Percentiles rank a stretch among this genome's conserved stretches.
Evolutionary conservation across 53 echinoderm and acorn worm genomes (phyloP).

Genomic region (Mesocentrotus franciscanus): DNA sequence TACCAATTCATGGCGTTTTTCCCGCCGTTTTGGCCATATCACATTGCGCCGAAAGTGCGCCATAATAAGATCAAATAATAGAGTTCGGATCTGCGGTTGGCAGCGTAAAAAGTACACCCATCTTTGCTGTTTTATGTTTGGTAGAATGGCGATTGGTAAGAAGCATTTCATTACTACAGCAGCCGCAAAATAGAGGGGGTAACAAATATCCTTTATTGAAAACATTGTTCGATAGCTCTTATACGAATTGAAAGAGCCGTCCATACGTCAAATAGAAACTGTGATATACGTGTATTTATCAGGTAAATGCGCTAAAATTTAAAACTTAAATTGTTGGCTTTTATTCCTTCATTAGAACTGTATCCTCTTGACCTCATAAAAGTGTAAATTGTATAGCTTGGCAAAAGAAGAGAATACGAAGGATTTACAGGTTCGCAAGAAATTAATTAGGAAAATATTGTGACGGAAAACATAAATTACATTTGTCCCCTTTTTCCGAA

Average conservation of each 20-base stretch:
- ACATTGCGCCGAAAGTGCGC: slow-evolving; percentile 6
- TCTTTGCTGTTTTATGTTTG: not conserved
- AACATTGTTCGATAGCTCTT: not conserved
- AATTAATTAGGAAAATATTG: not conserved
- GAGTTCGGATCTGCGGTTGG: not conserved
- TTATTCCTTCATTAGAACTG: not conserved
- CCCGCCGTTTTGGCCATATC: slow-evolving; percentile 12
- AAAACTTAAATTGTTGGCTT: not conserved
- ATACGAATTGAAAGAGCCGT: not conserved
- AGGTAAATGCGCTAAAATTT: not conserved
- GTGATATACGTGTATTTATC: not conserved
- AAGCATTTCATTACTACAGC: slow-evolving; percentile 32
- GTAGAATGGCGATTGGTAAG: not conserved
- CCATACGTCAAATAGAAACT: not conserved
- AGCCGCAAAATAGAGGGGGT: not conserved
- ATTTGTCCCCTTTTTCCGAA: not conserved
- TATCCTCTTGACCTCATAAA: not conserved
- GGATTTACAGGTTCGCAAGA: not conserved
- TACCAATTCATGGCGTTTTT: slow-evolving; percentile 37
- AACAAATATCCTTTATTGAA: not conserved
- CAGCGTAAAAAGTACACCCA: not conserved
- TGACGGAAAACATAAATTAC: not conserved
- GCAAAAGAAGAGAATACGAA: not conserved
- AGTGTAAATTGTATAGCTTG: not conserved
- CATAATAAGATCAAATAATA: slow-evolving; percentile 44